phyloP scores from a whole-genome alignment of 2,113 vertebrate genomes.

The Zosterops borbonicus region DNA sequence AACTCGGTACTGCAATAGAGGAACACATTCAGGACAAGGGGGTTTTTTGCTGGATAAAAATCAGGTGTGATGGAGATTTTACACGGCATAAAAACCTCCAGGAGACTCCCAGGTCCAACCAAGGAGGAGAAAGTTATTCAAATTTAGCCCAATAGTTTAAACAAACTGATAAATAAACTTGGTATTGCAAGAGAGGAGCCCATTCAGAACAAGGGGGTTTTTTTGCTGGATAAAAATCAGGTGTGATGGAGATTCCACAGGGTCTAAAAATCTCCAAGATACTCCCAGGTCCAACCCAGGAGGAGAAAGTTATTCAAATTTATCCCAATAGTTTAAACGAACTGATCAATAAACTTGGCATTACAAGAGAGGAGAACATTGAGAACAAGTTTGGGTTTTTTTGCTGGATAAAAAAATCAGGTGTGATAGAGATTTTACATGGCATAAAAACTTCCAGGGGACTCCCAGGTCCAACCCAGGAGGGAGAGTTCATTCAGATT shows the following conservation, averaged over 20 bases:
- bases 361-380: too few relatives aligned
- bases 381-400: too few relatives aligned
- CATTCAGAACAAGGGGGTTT: background rate
- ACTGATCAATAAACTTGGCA: too few relatives aligned
- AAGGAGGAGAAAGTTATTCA: background rate
- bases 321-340: too few relatives aligned
- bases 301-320: too few relatives aligned
- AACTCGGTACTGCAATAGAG: background rate
- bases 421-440: fast-evolving
- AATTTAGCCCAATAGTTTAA: background rate
- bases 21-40: background rate
- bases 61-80: too few relatives aligned
- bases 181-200: background rate
- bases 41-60: background rate
- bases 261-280: too few relatives aligned
- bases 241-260: too few relatives aligned
- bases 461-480: background rate
- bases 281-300: too few relatives aligned
- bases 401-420: background rate
- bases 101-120: background rate
- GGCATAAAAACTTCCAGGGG: background rate
- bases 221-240: background rate
- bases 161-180: fast-evolving
- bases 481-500: background rate
- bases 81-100: fast-evolving